A percentile compares a stretch with the other conserved stretches of the same genome.
Conservation (phyloP, 2,113 vertebrate species). For the Jacana jacana region DNA sequence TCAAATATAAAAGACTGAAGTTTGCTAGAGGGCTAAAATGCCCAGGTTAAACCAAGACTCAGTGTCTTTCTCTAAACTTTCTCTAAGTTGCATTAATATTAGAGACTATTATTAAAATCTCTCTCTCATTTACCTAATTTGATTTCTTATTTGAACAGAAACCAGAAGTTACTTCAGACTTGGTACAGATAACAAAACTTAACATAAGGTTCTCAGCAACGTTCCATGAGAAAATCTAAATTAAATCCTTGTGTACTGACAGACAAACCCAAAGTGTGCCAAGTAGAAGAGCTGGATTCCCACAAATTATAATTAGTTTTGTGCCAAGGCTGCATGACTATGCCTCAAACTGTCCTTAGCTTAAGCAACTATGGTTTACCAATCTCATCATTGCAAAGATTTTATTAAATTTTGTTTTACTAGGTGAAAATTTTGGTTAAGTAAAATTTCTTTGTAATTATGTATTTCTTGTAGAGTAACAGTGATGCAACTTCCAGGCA, state of each 20-base stretch:
- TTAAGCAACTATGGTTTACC: neutral
- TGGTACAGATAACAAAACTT: neutral
- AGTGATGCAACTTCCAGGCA: neutral
- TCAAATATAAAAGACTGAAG: neutral
- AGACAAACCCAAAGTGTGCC: neutral
- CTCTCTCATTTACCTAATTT: neutral
- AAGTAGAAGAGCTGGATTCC: neutral
- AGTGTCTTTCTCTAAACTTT: neutral
- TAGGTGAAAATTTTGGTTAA: neutral
- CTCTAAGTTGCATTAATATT: neutral
- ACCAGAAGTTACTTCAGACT: neutral
- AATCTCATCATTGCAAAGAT: neutral
- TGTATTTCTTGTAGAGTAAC: neutral
- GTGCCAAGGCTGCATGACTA: neutral
- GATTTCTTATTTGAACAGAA: neutral
- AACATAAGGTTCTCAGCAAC: neutral
- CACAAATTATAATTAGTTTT: neutral
- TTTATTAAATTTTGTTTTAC: neutral
- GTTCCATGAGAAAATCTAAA: neutral
- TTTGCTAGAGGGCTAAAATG: neutral
- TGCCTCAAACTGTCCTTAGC: neutral
- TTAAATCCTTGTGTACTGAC: neutral
- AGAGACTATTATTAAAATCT: neutral
- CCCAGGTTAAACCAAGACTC: neutral
- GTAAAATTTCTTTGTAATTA: neutral